phyloP scores from a whole-genome alignment of 2,113 vertebrate genomes.

The Petrocephalus zakoni region DNA sequence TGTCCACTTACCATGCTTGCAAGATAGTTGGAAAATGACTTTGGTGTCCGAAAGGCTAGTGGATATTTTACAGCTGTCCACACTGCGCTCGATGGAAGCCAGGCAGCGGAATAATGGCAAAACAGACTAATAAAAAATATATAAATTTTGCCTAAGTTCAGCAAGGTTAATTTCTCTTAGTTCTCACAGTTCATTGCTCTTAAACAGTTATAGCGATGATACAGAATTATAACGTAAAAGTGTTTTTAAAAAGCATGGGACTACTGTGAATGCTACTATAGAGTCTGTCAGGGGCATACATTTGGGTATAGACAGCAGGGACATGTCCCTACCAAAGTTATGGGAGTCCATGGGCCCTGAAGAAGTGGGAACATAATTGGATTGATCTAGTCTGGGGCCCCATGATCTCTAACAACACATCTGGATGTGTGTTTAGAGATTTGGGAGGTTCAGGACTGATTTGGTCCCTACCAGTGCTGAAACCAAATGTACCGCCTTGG shows the following conservation, averaged over 20 bases:
- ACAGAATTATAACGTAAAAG: neutral
- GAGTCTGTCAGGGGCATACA: neutral
- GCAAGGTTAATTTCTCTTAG: neutral
- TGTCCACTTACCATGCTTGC: constrained; percentile 72
- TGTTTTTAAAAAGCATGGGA: neutral
- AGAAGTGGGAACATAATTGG: neutral
- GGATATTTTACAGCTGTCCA: constrained; percentile 78
- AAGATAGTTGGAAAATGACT: constrained; percentile 77
- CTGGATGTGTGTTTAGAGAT: neutral
- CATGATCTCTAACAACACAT: neutral
- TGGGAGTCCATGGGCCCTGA: neutral
- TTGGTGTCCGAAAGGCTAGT: constrained; percentile 46
- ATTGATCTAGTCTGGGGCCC: neutral
- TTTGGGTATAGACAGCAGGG: neutral
- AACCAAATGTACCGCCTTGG: neutral
- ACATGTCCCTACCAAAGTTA: neutral
- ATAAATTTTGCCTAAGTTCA: neutral
- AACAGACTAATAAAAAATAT: constrained; percentile 63
- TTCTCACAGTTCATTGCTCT: neutral
- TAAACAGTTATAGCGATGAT: neutral
- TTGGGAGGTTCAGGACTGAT: neutral
- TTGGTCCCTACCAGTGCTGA: neutral
- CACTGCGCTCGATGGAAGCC: constrained; percentile 72
- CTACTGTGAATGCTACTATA: neutral
- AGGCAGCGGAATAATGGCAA: constrained; percentile 79